Evolutionary conservation across 2,888 invertebrate species (phyloP), one percentile per base, ranked within the genome.

Genomic region (Dasypolia templi): DNA sequence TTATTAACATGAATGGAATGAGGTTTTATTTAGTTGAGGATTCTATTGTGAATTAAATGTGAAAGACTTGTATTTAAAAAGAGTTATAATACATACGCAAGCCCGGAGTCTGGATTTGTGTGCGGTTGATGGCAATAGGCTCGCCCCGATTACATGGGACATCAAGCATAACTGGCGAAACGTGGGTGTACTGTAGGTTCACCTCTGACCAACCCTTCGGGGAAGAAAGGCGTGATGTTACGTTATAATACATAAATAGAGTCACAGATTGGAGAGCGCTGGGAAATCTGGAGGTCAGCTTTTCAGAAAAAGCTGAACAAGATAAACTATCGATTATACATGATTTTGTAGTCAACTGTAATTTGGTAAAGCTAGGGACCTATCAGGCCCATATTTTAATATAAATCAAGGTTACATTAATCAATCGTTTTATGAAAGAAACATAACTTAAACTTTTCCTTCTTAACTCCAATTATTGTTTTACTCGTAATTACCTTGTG

Each of bases 21-120:
- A 35, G 61, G 7, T 72, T 79, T 62, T 76, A 81, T 72, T 64
- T 6, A n/a, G 39, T 53, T 64, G 39, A 22, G 46, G 35, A 62
- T n/a, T 44, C 7, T 17, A 35, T 9, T 5, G 44, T 14, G 11
- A 5, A 55, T 22, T 7, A 12, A 22, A 55, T 66, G 9, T 22
- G 3, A 7, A 42, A 17, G 2, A 39, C 11, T 0, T n/a, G n/a
- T 42, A 26, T 26, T n/a, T n/a, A n/a, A n/a, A n/a, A n/a, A n/a
- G n/a, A n/a, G n/a, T n/a, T n/a, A n/a, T n/a, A n/a, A n/a, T n/a
- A n/a, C n/a, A n/a, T n/a, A n/a, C n/a, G n/a, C n/a, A n/a, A n/a
- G n/a, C n/a, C n/a, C n/a, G n/a, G n/a, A n/a, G n/a, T n/a, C n/a
- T n/a, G n/a, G n/a, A n/a, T n/a, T n/a, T n/a, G n/a, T n/a, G n/a